phyloP scores from a whole-genome alignment of 2,797 vertebrate genomes.

The Pangasius djambal region DNA sequence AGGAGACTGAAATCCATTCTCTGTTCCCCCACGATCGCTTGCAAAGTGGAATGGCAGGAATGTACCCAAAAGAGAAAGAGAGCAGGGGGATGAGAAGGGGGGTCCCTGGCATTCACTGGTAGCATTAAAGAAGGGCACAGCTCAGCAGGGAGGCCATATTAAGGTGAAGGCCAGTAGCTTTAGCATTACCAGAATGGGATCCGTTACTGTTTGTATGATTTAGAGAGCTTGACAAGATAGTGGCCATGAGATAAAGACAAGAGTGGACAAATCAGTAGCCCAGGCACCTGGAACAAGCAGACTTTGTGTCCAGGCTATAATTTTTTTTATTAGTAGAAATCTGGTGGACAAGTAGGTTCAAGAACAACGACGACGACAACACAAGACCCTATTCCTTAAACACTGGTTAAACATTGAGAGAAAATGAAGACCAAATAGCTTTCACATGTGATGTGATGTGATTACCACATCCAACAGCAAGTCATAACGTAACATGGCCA shows the following conservation, averaged over 20 bases:
- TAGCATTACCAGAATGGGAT: background rate
- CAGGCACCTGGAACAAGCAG: background rate
- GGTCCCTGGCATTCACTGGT: background rate
- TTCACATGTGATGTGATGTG: background rate
- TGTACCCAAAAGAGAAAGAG: slow-evolving; percentile 29
- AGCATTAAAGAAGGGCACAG: slow-evolving; percentile 9
- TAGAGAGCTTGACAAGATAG: too few relatives aligned
- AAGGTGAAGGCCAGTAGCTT: background rate
- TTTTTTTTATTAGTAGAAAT: background rate
- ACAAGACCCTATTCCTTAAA: background rate
- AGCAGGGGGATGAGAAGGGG: background rate
- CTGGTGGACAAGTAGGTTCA: background rate
- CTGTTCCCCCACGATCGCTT: slow-evolving; percentile 1
- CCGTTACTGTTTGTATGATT: background rate
- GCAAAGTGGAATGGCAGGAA: slow-evolving; percentile 51
- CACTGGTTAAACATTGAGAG: background rate
- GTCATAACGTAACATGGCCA: background rate
- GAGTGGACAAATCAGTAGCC: background rate
- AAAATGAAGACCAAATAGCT: background rate
- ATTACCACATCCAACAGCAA: background rate
- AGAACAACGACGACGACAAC: background rate
- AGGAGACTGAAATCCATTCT: slow-evolving; percentile 38
- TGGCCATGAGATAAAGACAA: background rate
- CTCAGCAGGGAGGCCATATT: background rate
- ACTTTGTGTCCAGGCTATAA: background rate